phyloP scores from a whole-genome alignment of 2,113 vertebrate genomes.

The Hepsetus odoe region DNA sequence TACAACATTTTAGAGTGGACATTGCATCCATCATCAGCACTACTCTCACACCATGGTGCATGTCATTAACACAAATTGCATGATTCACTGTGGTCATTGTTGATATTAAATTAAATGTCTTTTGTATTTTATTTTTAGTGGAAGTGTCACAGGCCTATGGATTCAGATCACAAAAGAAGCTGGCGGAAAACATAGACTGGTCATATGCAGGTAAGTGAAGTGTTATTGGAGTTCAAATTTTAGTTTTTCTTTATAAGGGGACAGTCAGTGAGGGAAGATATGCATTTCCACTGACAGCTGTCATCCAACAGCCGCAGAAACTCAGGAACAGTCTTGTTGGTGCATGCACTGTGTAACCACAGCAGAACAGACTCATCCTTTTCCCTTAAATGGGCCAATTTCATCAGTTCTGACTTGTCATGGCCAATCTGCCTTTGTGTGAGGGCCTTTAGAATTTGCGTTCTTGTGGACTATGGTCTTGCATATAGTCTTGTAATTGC shows the following conservation, averaged over 20 bases:
- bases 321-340: slow-evolving; percentile 29
- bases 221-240: neutral
- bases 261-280: neutral
- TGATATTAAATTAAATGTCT: neutral
- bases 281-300: neutral
- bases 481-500: neutral
- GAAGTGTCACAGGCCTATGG: slow-evolving; percentile 81
- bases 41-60: no score
- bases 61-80: neutral
- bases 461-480: neutral
- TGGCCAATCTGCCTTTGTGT: slow-evolving; percentile 14
- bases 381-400: slow-evolving; percentile 8
- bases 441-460: neutral
- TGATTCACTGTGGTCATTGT: neutral
- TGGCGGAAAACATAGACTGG: slow-evolving; percentile 94
- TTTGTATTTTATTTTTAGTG: slow-evolving; percentile 70
- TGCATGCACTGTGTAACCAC: slow-evolving; percentile 15
- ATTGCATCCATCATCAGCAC: no score
- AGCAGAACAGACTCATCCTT: slow-evolving; percentile 28
- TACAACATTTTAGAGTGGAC: neutral
- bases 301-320: neutral
- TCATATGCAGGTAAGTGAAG: slow-evolving; percentile 87
- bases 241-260: neutral
- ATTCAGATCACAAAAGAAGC: slow-evolving; percentile 89
- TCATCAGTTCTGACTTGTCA: slow-evolving; percentile 10